phyloP scores from a whole-genome alignment of 2,113 vertebrate genomes.

The Mormyrus lacerda region DNA sequence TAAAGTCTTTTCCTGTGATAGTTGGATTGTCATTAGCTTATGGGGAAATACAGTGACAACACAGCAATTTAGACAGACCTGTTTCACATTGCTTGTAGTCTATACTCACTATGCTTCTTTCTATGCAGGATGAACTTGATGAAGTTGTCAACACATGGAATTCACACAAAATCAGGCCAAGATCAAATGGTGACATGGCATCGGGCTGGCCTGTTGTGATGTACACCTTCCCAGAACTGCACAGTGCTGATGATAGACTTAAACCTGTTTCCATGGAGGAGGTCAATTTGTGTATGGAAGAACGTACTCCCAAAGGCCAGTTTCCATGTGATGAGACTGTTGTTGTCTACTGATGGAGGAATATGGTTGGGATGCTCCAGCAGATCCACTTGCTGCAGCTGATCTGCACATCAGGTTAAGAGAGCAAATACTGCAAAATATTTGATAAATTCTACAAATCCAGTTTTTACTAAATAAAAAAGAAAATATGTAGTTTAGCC shows the following conservation, averaged over 20 bases:
- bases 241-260: background rate
- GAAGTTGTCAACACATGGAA: background rate
- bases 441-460: background rate
- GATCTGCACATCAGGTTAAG: background rate
- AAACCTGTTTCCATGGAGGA: background rate
- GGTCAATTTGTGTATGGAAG: background rate
- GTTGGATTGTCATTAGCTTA: background rate
- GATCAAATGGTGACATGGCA: background rate
- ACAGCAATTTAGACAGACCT: background rate
- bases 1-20: too few relatives aligned
- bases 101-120: background rate
- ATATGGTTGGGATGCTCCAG: too few relatives aligned
- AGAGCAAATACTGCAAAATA: background rate
- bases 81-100: background rate
- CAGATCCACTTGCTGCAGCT: background rate
- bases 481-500: background rate
- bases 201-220: background rate
- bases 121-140: background rate
- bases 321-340: too few relatives aligned
- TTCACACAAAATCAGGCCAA: slow-evolving; percentile 1
- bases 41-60: slow-evolving; percentile 2
- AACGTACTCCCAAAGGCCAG: too few relatives aligned
- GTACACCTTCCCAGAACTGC: background rate
- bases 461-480: background rate
- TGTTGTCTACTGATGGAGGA: background rate